Percentiles rank a stretch among this genome's conserved stretches.
Conservation (phyloP, 2,888 invertebrate genomes). For the Agonopterix subpropinquella region DNA sequence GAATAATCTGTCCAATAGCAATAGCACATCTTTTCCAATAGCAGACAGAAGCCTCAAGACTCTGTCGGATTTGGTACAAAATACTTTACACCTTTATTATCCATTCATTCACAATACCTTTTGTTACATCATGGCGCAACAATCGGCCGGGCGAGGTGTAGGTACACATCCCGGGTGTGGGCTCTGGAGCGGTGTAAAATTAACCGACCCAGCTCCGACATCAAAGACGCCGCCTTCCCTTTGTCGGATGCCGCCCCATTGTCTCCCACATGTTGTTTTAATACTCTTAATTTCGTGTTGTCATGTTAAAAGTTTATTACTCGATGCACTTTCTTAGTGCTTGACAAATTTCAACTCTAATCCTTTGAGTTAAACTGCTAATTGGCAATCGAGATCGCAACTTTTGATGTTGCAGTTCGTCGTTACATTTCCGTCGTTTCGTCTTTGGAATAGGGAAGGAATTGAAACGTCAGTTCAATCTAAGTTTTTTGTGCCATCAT, state of each 20-base stretch:
- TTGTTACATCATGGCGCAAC: conserved; percentile 4
- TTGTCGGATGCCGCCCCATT: conserved; percentile 59
- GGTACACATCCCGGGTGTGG: conserved; percentile 14
- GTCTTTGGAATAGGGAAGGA: neutral
- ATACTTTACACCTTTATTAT: no score
- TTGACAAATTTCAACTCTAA: conserved; percentile 23
- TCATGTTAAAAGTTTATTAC: conserved; percentile 68
- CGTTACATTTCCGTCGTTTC: neutral
- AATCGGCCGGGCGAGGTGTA: conserved; percentile 4
- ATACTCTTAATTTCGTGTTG: conserved; percentile 66
- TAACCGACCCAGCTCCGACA: conserved; percentile 40
- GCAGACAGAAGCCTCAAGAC: no score
- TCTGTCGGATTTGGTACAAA: no score
- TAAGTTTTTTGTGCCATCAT: neutral
- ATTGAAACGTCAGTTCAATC: neutral
- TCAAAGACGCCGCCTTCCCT: conserved; percentile 55
- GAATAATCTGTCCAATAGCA: no score
- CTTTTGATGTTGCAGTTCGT: neutral
- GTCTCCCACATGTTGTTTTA: conserved; percentile 66
- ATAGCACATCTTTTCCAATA: no score
- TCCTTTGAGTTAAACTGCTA: conserved; percentile 8
- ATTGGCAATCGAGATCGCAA: conserved; percentile 5
- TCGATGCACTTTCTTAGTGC: conserved; percentile 8
- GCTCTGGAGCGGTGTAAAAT: conserved; percentile 50
- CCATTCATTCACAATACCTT: no score